A percentile compares a stretch with the other conserved stretches of the same genome.
These are phyloP conservation scores for Chrysolina haemoptera DNA, from an alignment of 2,888 invertebrate genomes.

Conservation along the genomic window DNA sequence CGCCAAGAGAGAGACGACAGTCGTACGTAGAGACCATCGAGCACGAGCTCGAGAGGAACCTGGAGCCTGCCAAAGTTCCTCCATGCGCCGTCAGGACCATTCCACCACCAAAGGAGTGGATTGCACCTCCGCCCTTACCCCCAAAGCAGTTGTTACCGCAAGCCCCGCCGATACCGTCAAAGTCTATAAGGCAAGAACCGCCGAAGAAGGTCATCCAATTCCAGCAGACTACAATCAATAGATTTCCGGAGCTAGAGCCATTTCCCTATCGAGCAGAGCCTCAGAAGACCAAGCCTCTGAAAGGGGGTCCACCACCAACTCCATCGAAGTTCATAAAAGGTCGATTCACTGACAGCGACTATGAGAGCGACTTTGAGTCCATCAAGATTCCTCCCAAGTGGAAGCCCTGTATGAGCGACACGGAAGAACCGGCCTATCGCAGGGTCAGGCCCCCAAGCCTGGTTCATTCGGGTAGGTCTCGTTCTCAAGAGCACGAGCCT, in stretches of 20 bases:
- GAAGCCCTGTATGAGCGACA: slow-evolving; percentile 77
- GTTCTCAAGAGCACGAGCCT: slow-evolving; percentile 73
- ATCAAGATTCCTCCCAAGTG: slow-evolving; percentile 71
- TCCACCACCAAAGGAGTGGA: slow-evolving; percentile 67
- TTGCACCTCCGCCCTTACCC: slow-evolving; percentile 68
- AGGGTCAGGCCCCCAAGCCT: slow-evolving; percentile 72
- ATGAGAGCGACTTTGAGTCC: slow-evolving; percentile 78
- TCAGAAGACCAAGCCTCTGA: slow-evolving; percentile 66
- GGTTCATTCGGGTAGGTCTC: slow-evolving; percentile 70
- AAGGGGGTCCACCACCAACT: slow-evolving; percentile 72
- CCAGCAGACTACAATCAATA: slow-evolving; percentile 66
- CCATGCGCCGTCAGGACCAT: slow-evolving; percentile 74
- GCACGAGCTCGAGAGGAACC: slow-evolving; percentile 72
- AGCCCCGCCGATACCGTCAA: slow-evolving; percentile 68
- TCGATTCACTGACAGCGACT: slow-evolving; percentile 76
- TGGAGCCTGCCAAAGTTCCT: slow-evolving; percentile 72
- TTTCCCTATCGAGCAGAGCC: slow-evolving; percentile 71
- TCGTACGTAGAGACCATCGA: slow-evolving; percentile 75
- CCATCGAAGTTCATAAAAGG: slow-evolving; percentile 75
- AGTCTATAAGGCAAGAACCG: slow-evolving; percentile 60
- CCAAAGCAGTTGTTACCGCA: slow-evolving; percentile 68
- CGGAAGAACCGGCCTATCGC: slow-evolving; percentile 75
- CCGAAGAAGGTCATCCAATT: slow-evolving; percentile 58
- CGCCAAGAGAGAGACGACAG: slow-evolving; percentile 69
- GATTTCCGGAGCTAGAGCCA: slow-evolving; percentile 70